Conservation (phyloP, 92 coral and sea anemone genomes). For the Phenganax marumi region DNA sequence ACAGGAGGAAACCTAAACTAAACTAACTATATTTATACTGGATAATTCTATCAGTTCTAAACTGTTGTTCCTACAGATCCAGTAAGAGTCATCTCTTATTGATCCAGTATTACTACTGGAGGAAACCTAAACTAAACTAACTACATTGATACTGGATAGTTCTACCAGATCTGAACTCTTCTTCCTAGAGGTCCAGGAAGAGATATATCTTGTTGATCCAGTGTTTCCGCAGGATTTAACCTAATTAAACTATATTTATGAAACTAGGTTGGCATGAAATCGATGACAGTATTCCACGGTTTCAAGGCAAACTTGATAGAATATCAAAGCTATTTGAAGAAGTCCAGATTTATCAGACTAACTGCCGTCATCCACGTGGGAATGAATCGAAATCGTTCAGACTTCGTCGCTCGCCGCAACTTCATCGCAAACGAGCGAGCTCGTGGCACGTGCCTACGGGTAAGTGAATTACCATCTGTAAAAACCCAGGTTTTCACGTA, state of each 20-base stretch:
- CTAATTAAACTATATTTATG: neutral
- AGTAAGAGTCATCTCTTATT: neutral
- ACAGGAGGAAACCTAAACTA: neutral
- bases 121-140: no score
- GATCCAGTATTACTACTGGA: neutral
- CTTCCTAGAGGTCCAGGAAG: no score
- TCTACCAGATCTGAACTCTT: no score
- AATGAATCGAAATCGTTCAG: slow-evolving; percentile 27
- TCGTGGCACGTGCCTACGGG: slow-evolving; percentile 37
- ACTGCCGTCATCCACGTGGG: slow-evolving; percentile 8
- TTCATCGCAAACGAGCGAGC: slow-evolving; percentile 22
- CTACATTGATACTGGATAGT: no score
- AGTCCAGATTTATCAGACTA: slow-evolving; percentile 33
- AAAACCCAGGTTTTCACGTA: neutral
- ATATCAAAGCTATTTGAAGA: slow-evolving; percentile 75
- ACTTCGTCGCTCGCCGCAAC: slow-evolving; percentile 35
- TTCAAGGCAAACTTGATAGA: slow-evolving; percentile 80
- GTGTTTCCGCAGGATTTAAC: no score
- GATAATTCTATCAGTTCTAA: slow-evolving; percentile 1
- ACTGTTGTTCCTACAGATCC: neutral
- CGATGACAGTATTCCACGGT: slow-evolving; percentile 93
- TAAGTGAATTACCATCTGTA: neutral
- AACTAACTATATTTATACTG: no score
- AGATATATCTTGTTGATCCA: no score
- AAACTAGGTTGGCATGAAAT: slow-evolving; percentile 92